These are phyloP conservation scores for Actinia equina DNA, from an alignment of 64 coral and sea anemone species.

Conservation along the genomic window DNA sequence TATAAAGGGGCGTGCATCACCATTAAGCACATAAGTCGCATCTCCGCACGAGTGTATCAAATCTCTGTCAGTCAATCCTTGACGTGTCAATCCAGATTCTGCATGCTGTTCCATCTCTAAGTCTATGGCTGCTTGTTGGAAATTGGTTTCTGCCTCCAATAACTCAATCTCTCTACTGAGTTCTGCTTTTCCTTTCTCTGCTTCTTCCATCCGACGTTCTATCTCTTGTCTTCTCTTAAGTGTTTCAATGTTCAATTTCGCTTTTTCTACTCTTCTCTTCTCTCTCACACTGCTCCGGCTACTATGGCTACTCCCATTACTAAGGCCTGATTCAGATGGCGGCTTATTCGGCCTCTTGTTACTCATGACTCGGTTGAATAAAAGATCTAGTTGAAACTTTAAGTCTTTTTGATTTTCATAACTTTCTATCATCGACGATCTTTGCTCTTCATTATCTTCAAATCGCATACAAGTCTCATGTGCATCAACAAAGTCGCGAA, in stretches of 20 bases:
- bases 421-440: conserved; percentile 35
- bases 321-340: conserved; percentile 23
- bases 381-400: conserved; percentile 24
- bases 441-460: conserved; percentile 44
- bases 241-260: conserved; percentile 38
- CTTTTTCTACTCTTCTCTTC: conserved; percentile 38
- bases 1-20: no score
- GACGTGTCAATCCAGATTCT: no score
- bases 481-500: conserved; percentile 47
- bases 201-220: conserved; percentile 38
- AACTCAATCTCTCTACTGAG: conserved; percentile 34
- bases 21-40: no score
- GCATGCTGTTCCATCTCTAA: no score
- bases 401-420: conserved; percentile 43
- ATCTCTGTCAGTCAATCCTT: no score
- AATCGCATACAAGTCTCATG: conserved; percentile 54
- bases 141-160: conserved; percentile 33
- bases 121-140: no score
- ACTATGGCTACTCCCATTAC: conserved; percentile 35
- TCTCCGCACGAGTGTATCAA: no score
- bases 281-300: conserved; percentile 55
- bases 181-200: conserved; percentile 34
- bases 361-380: not conserved
- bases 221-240: conserved; percentile 50
- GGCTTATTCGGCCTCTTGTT: not conserved